phyloP scores from a whole-genome alignment of 2,888 invertebrate species.

The Erebia palarica region DNA sequence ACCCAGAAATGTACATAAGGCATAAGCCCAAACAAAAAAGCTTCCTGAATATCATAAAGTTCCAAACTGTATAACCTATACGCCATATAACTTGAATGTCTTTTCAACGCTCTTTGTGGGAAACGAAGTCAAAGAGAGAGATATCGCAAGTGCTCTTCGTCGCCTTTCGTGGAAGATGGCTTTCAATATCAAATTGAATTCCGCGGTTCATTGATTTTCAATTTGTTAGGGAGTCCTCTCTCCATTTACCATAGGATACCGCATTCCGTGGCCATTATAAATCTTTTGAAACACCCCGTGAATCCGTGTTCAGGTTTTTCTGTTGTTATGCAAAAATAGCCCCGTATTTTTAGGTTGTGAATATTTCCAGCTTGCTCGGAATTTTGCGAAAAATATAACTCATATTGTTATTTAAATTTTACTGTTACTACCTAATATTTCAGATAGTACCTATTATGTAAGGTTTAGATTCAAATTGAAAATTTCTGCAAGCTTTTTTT shows the following conservation, averaged over 20 bases:
- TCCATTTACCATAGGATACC: slow-evolving; percentile 73
- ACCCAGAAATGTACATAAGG: no score
- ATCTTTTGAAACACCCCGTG: slow-evolving; percentile 51
- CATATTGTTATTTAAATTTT: not conserved
- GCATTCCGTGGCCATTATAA: slow-evolving; percentile 65
- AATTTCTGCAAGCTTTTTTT: no score
- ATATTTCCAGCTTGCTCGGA: slow-evolving; percentile 11
- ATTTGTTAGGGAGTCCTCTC: slow-evolving; percentile 78
- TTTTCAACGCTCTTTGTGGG: slow-evolving; percentile 49
- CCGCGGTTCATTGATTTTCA: slow-evolving; percentile 85
- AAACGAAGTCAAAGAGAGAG: slow-evolving; percentile 71
- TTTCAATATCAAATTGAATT: slow-evolving; percentile 86
- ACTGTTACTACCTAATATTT: not conserved
- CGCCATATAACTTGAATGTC: slow-evolving; percentile 25
- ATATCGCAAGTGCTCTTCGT: slow-evolving; percentile 65
- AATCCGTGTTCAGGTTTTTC: slow-evolving; percentile 27
- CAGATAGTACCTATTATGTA: not conserved
- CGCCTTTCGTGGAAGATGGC: slow-evolving; percentile 75
- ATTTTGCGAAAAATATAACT: slow-evolving; percentile 4
- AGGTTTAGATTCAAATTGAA: not conserved
- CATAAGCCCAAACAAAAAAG: not conserved
- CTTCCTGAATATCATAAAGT: slow-evolving; percentile 6
- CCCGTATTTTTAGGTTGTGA: slow-evolving; percentile 15
- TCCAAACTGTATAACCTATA: slow-evolving; percentile 18
- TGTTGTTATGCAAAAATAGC: slow-evolving; percentile 20